Evolutionary conservation across 2,888 invertebrate species (phyloP).

Genomic region (Lagria hirta): DNA sequence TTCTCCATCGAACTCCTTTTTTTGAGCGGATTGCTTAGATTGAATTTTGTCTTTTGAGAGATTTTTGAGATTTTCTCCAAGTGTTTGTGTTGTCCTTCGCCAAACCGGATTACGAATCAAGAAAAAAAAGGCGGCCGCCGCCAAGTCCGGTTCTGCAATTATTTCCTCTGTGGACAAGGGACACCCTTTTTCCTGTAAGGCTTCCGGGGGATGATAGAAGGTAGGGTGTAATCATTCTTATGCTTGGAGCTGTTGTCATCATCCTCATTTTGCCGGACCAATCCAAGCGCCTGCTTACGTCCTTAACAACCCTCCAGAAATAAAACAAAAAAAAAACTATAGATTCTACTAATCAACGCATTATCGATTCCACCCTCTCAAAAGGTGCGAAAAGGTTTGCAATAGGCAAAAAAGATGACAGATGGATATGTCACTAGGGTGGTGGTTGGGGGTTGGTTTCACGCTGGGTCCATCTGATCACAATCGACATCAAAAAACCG

Average conservation of each 20-base stretch:
- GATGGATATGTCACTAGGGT: too few relatives aligned
- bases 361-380: slow-evolving; percentile 12
- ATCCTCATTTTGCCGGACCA: slow-evolving; percentile 28
- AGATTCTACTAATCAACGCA: slow-evolving; percentile 17
- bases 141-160: slow-evolving; percentile 11
- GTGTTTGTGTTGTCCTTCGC: slow-evolving; percentile 14
- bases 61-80: slow-evolving; percentile 17
- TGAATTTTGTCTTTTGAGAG: slow-evolving; percentile 18
- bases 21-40: slow-evolving; percentile 36
- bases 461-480: slow-evolving; percentile 47
- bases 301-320: slow-evolving; percentile 16
- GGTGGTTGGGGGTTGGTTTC: slow-evolving; percentile 32
- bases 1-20: slow-evolving; percentile 36
- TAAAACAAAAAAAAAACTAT: slow-evolving; percentile 17
- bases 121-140: slow-evolving; percentile 7
- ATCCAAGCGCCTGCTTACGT: slow-evolving; percentile 6
- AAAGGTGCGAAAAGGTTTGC: slow-evolving; percentile 19
- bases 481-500: slow-evolving; percentile 46
- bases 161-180: slow-evolving; percentile 16
- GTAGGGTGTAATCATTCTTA: slow-evolving; percentile 40
- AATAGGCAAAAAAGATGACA: slow-evolving; percentile 34
- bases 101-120: slow-evolving; percentile 13
- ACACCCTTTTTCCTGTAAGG: slow-evolving; percentile 32
- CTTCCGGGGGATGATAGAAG: slow-evolving; percentile 31
- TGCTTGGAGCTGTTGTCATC: slow-evolving; percentile 38